Evolutionary conservation across 2,888 invertebrate species (phyloP), one percentile per base, ranked within the genome.

Genomic region (Lamellibrachia satsuma): DNA sequence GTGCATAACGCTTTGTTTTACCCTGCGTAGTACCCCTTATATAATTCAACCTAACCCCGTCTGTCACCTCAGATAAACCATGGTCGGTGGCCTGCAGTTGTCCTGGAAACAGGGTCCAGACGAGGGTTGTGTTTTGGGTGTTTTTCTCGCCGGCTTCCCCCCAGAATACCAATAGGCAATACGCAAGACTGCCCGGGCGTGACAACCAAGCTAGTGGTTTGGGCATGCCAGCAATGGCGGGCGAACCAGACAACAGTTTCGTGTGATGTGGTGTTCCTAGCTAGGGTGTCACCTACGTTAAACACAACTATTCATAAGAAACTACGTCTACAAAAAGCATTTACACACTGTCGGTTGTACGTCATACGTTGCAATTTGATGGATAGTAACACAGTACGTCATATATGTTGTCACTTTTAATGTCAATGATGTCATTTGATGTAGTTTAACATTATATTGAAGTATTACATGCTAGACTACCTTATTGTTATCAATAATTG

Each of bases 1-100:
- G 75, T 75, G 75, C 75, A 75, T 75, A 75, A 75, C 75, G 75
- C 75, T 75, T 75, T 75, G 75, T 75, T 75, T 75, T 75, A 75
- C 75, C 75, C 75, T 75, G 4, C 22, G 22, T 75, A 75, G 15
- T 22, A 75, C 22, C 22, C 75, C 75, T 75, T 75, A 75, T 75
- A 75, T 75, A 75, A 75, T 75, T 75, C 75, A 75, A 75, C 75
- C 75, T 75, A 75, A 75, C 75, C 75, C 75, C 22, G 75, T 75
- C 75, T 22, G 75, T 75, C 75, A 75, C 75, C 75, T 75, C 75
- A 75, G 75, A 22, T 75, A 75, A 75, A 75, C 75, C 75, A n/a
- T 75, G 22, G 75, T 75, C 75, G 4, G 75, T 75, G 75, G 15
- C 75, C 75, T 75, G 75, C 75, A 75, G 15, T 75, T 75, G 75